Percentiles rank a stretch among this genome's conserved stretches.
Conservation (phyloP, 2,113 vertebrate genomes). For the Benthochromis sp. region DNA sequence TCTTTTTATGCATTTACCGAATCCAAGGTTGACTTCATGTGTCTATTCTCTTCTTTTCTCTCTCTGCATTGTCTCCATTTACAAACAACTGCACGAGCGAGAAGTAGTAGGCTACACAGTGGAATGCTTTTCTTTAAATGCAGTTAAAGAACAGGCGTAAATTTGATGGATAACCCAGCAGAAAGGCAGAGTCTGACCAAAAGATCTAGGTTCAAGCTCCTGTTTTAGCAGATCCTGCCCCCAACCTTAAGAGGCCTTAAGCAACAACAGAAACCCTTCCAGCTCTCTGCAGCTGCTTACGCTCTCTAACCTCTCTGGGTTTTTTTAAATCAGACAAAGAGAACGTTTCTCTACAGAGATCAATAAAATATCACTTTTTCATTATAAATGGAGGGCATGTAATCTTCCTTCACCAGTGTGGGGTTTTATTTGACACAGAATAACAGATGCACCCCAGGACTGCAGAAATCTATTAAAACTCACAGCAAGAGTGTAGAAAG, state of each 20-base stretch:
- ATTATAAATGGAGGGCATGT: constrained; percentile 5
- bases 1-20: not conserved
- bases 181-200: not conserved
- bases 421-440: not conserved
- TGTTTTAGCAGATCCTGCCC: not conserved
- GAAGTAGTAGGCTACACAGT: not conserved
- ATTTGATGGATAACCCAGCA: not conserved
- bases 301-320: not conserved
- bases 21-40: not conserved
- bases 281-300: not conserved
- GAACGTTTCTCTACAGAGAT: constrained; percentile 21
- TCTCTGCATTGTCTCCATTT: not conserved
- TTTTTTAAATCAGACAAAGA: not conserved
- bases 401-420: constrained; percentile 9
- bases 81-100: not conserved
- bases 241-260: not conserved
- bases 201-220: not conserved
- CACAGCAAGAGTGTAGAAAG: not conserved
- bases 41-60: not conserved
- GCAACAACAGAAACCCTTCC: not conserved
- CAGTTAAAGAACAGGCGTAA: not conserved
- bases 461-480: constrained; percentile 34
- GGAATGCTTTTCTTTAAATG: not conserved
- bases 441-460: constrained; percentile 4
- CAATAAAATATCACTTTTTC: constrained; percentile 36